A percentile compares a stretch with the other conserved stretches of the same genome.
Conservation (phyloP, 2,888 invertebrate species). For the Mythimna vitellina region DNA sequence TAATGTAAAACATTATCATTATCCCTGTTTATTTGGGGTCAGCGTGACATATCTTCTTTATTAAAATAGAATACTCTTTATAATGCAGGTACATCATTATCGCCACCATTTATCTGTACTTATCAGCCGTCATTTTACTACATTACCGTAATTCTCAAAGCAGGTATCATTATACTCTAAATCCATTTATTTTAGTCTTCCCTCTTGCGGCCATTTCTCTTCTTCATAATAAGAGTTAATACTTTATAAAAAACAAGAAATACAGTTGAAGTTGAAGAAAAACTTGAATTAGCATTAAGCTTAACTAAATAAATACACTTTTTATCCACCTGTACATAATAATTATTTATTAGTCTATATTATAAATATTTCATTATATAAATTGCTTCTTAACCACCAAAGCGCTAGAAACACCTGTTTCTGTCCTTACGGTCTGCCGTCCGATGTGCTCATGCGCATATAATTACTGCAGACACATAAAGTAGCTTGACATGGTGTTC, state of each 20-base stretch:
- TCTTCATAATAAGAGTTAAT: no score
- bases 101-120: no score
- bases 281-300: neutral
- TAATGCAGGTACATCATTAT: no score
- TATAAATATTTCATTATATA: neutral
- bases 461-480: constrained; percentile 57
- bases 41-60: neutral
- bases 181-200: neutral
- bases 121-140: no score
- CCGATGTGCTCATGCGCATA: constrained; percentile 51
- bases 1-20: neutral
- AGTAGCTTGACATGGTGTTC: constrained; percentile 51
- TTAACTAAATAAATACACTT: neutral
- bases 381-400: constrained; percentile 2
- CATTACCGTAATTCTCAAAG: neutral
- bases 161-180: no score
- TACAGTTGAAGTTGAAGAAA: neutral
- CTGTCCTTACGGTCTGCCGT: constrained; percentile 1
- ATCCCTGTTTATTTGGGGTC: neutral
- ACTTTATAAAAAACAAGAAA: no score
- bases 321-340: no score
- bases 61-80: no score
- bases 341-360: no score
- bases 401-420: constrained; percentile 31
- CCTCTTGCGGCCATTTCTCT: neutral